phyloP scores from a whole-genome alignment of 2,113 vertebrate species.

The Camarhynchus parvulus region DNA sequence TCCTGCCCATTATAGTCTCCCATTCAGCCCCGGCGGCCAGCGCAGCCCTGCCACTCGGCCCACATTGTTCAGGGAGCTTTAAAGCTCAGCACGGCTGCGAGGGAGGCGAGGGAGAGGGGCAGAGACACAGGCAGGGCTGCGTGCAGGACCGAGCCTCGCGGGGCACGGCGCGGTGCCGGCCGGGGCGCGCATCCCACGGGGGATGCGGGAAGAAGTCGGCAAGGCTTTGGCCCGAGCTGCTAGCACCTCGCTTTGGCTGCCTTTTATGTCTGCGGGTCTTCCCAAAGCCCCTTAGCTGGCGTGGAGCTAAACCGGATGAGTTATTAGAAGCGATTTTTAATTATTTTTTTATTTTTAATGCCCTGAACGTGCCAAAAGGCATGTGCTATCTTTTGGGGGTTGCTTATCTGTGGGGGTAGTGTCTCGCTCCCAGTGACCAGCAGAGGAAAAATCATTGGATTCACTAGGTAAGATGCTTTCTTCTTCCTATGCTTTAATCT shows the following conservation, averaged over 20 bases:
- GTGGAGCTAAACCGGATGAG: background rate
- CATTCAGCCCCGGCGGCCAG: constrained; percentile 55
- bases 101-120: constrained; percentile 63
- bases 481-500: constrained; percentile 61
- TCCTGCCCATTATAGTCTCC: constrained; percentile 69
- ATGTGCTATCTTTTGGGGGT: background rate
- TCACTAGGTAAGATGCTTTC: constrained; percentile 76
- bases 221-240: constrained; percentile 13
- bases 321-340: background rate
- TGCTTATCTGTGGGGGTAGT: constrained; percentile 18
- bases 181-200: background rate
- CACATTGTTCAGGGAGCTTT: constrained; percentile 75
- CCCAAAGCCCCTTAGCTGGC: background rate
- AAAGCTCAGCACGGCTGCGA: constrained; percentile 68
- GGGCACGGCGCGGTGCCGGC: background rate
- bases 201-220: background rate
- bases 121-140: constrained; percentile 62
- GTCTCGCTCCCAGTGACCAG: constrained; percentile 7
- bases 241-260: background rate
- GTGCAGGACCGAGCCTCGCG: background rate
- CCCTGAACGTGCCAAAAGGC: background rate
- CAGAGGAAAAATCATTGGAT: constrained; percentile 43
- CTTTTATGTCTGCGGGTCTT: constrained; percentile 17
- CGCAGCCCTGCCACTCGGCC: constrained; percentile 59
- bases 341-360: background rate